Evolutionary conservation across 2,888 invertebrate genomes (phyloP), one percentile per base, ranked within the genome.

Genomic region (Diabrotica balteata): DNA sequence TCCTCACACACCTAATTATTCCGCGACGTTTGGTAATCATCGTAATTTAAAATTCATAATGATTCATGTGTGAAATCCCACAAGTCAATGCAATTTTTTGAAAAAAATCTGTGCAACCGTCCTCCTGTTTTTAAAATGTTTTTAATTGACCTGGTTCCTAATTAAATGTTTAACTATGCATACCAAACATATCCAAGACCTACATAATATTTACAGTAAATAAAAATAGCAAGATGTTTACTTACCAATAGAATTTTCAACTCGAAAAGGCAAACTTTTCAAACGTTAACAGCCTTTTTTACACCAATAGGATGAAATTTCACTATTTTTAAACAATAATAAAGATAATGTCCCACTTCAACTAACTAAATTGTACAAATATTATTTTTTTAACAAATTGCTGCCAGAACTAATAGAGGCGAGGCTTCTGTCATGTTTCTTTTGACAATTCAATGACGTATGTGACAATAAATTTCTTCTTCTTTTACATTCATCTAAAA

Each of bases 171-270:
- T 57, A 43, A 10, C 58, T 50, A 17, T 63, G 11, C 10, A 11
- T 57, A 44, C 45, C 17, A 57, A 57, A 55, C 47, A 63, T 44
- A 58, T 57, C 45, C 22, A 63, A 51, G 51, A 52, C 52, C 52
- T 52, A 59, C 55, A 58, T 64, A 58, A 52, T 64, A 58, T 64
- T 64, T 63, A 57, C 54, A 43, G 58, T 59, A 64, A 64, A 64
- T 64, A 58, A 9, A 64, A 64, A 64, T 58, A 58, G 52, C 58
- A 64, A 64, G 64, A 64, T 63, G 58, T 63, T 63, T 63, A 63
- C 64, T 58, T 64, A 59, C 64, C 45, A 52, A 57, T 22, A 63
- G 8, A 8, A 7, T n/a, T 22, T 47, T 42, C 42, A 51, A 44
- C 11, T 8, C 6, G 32, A n/a, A 43, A 49, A 57, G 42, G n/a